These are phyloP conservation scores for Potorous gilbertii DNA, from an alignment of 2,797 vertebrate genomes.

Conservation along the genomic window DNA sequence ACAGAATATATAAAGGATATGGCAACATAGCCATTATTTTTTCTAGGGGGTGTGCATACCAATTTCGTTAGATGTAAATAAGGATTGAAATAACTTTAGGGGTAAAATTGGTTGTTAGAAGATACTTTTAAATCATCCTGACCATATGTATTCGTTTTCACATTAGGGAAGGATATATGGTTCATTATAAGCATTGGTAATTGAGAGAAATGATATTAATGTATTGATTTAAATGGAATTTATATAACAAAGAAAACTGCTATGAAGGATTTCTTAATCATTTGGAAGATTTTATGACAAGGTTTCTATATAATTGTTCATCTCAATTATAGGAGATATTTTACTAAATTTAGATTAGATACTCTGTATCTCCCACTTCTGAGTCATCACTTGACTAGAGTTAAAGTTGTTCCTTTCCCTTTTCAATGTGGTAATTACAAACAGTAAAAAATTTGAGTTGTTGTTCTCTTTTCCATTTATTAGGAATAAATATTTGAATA, in stretches of 20 bases:
- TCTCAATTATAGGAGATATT: background rate
- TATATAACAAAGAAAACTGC: constrained; percentile 29
- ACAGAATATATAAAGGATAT: constrained; percentile 30
- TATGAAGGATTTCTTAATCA: background rate
- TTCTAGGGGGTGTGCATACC: constrained; percentile 15
- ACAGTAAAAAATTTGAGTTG: background rate
- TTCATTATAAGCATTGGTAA: background rate
- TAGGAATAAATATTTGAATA: background rate
- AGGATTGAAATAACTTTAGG: constrained; percentile 53
- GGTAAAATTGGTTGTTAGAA: constrained; percentile 8
- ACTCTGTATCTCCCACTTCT: background rate
- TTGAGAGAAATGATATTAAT: background rate
- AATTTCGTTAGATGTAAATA: constrained; percentile 45
- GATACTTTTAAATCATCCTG: background rate
- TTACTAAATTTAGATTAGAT: constrained; percentile 22
- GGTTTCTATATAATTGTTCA: background rate
- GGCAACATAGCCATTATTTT: constrained; percentile 33
- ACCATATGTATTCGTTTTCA: background rate
- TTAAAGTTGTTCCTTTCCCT: background rate
- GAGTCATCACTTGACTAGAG: constrained; percentile 23
- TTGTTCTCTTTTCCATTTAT: constrained; percentile 2
- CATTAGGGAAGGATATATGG: background rate
- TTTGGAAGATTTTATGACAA: background rate
- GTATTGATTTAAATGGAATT: constrained; percentile 5
- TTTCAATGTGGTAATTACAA: constrained; percentile 26